Evolutionary conservation across 2,113 vertebrate genomes (phyloP).

Genomic region (Lepidothrix coronata): DNA sequence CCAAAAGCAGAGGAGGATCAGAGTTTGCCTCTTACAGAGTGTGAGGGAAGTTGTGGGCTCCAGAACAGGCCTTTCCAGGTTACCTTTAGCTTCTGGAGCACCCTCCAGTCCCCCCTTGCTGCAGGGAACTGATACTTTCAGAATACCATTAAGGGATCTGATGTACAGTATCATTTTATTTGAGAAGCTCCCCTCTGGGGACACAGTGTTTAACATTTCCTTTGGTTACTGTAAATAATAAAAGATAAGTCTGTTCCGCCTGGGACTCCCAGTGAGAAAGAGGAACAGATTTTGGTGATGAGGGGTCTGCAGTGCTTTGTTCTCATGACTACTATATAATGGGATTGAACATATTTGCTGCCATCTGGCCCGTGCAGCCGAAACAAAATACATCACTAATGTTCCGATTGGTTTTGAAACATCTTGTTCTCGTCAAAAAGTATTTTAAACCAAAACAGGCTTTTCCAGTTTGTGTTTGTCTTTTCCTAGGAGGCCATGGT

Average conservation of each 20-base stretch:
- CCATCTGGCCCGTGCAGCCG: conserved; percentile 45
- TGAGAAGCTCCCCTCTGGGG: neutral
- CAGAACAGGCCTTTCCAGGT: neutral
- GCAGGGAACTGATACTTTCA: neutral
- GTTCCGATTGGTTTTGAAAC: conserved; percentile 54
- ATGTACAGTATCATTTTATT: neutral
- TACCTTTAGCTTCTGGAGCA: neutral
- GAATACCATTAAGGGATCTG: neutral
- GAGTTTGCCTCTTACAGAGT: neutral
- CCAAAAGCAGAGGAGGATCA: neutral
- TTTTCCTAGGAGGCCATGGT: conserved; percentile 89
- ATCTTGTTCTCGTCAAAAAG: conserved; percentile 63
- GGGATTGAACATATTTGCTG: conserved; percentile 50
- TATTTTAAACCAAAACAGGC: conserved; percentile 66
- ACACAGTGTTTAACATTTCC: conserved; percentile 41
- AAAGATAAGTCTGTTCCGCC: conserved; percentile 16
- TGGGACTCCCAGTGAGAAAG: conserved; percentile 1
- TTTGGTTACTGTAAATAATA: conserved; percentile 33
- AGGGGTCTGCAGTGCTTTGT: conserved; percentile 24
- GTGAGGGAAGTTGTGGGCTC: neutral
- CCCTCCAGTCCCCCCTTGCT: neutral
- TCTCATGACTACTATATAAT: conserved; percentile 53
- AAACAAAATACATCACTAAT: conserved; percentile 57
- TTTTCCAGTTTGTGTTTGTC: conserved; percentile 51
- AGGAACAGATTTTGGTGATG: conserved; percentile 36